A percentile compares a stretch with the other conserved stretches of the same genome.
Evolutionary conservation across 2,888 invertebrate species (phyloP).

Genomic region (Hesperia comma): DNA sequence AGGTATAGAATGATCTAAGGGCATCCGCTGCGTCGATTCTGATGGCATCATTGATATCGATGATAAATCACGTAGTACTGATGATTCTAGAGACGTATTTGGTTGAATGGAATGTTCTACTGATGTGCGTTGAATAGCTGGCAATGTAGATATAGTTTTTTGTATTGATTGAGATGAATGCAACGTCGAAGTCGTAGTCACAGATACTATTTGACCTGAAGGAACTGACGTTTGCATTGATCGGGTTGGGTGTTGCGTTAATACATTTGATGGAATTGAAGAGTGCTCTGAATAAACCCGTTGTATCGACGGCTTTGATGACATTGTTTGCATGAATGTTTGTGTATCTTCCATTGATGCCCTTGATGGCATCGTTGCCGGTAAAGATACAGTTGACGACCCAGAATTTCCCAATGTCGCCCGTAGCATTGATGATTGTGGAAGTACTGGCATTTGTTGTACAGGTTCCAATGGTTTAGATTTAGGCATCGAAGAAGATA

Average conservation of each 20-base stretch:
- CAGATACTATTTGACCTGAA: neutral
- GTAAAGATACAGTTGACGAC: neutral
- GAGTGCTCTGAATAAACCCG: neutral
- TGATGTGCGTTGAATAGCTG: neutral
- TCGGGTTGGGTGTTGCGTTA: neutral
- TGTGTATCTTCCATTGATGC: neutral
- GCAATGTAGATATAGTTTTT: neutral
- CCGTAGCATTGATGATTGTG: neutral
- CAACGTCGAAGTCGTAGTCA: neutral
- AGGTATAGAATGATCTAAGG: neutral
- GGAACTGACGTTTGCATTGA: neutral
- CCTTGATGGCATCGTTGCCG: neutral
- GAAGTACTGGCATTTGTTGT: neutral
- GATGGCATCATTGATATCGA: neutral
- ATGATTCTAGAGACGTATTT: constrained; percentile 1
- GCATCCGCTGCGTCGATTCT: neutral
- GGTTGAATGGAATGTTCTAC: neutral
- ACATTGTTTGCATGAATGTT: neutral
- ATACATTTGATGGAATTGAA: neutral
- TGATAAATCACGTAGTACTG: neutral
- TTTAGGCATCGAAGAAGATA: neutral
- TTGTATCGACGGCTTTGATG: neutral
- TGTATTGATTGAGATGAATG: neutral
- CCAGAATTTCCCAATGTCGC: neutral
- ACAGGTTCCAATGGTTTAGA: neutral